Evolutionary conservation across 2,888 invertebrate species (phyloP), one percentile per base, ranked within the genome.

Genomic region (Cephus sareptanus): DNA sequence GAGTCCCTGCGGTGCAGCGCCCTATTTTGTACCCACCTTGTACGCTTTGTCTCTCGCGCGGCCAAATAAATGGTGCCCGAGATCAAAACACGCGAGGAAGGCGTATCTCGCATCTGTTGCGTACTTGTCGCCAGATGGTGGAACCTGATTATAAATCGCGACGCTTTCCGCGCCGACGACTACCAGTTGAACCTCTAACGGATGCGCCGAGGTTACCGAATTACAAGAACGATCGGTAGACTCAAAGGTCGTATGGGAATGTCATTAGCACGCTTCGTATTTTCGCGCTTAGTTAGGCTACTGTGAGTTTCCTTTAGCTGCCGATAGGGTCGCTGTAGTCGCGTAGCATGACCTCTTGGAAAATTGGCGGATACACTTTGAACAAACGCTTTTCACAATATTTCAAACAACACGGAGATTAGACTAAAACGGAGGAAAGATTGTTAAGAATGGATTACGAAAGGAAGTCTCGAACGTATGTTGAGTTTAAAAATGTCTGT

Each of bases 11-110:
- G 37, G 71, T 71, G 35, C 76, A 71, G 30, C 73, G 75, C 69
- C 78, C 78, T 78, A 75, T 75, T 75, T 78, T 75, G 74, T 35
- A 68, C 56, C 56, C 40, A 75, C 75, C 75, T 75, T 73, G 78
- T 73, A 76, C 71, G 71, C 71, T 71, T 71, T 71, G 71, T 71
- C 71, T 71, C 71, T 31, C 71, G 56, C 71, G 71, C 71, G 71
- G 34, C 13, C 33, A 71, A 71, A 71, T 71, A 71, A 71, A 71
- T 71, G 71, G 71, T 34, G 34, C 33, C 23, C 71, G 71, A 33
- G 56, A 71, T 71, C 71, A 71, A 71, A 71, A 71, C 56, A 56
- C 56, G 56, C 56, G 56, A 56, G 56, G 23, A 56, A 56, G 71
- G 71, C 71, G 71, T 31, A 71, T 71, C 33, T 34, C 71, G 33